Evolutionary conservation across 2,888 invertebrate genomes (phyloP).

Genomic region (Hoplodrina ambigua): DNA sequence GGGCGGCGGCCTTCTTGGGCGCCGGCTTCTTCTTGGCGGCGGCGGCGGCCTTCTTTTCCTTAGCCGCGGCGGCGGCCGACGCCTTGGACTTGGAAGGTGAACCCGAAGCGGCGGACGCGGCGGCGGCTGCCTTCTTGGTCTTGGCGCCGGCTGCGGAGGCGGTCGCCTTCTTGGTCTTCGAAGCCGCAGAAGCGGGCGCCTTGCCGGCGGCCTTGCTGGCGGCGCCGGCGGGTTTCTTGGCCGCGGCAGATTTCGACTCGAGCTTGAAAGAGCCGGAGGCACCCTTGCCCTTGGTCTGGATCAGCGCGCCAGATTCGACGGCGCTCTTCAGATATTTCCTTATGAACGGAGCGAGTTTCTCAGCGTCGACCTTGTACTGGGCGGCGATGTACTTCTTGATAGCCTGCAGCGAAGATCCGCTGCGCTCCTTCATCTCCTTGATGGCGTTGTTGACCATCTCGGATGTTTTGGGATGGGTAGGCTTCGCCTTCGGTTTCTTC

Average conservation of each 20-base stretch:
- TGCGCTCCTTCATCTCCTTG: slow-evolving; percentile 87
- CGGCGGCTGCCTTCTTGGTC: slow-evolving; percentile 50
- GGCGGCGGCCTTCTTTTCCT: slow-evolving; percentile 53
- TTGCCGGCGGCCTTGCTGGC: no score
- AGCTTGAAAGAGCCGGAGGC: slow-evolving; percentile 86
- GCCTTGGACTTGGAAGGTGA: slow-evolving; percentile 57
- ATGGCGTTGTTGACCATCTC: slow-evolving; percentile 91
- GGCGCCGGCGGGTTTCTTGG: slow-evolving; percentile 19
- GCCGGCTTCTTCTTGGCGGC: slow-evolving; percentile 65
- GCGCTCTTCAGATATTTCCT: slow-evolving; percentile 83
- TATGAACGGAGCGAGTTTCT: slow-evolving; percentile 90
- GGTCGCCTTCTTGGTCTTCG: no score
- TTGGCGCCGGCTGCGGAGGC: no score
- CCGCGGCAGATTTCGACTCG: slow-evolving; percentile 68
- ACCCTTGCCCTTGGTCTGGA: slow-evolving; percentile 89
- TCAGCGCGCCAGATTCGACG: slow-evolving; percentile 87
- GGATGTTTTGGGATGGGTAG: slow-evolving; percentile 69
- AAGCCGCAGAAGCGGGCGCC: no score
- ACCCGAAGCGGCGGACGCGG: slow-evolving; percentile 62
- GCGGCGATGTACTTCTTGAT: slow-evolving; percentile 92
- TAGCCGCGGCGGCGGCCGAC: slow-evolving; percentile 56
- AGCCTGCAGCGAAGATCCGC: slow-evolving; percentile 90
- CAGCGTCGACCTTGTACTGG: slow-evolving; percentile 91
- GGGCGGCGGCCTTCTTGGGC: no score
- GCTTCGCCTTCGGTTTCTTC: no score